phyloP scores from a whole-genome alignment of 2,797 vertebrate species.

The Sphenopsis melanotis region DNA sequence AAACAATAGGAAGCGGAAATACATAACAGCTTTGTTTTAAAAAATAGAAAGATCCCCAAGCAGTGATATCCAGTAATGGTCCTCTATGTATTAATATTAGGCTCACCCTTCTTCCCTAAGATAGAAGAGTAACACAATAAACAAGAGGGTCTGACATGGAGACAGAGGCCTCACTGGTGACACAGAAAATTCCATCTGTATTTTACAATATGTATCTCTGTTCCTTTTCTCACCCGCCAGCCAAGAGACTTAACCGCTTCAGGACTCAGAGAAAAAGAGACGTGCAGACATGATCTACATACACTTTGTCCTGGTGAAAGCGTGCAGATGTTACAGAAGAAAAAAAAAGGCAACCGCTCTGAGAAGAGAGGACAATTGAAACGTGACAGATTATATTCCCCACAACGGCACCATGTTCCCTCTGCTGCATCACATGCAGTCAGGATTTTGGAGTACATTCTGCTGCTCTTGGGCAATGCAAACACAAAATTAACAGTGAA shows the following conservation, averaged over 20 bases:
- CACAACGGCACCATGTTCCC: fast-evolving
- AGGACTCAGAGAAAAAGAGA: neutral
- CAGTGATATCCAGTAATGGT: neutral
- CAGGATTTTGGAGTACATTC: neutral
- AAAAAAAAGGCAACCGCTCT: neutral
- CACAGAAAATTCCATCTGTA: neutral
- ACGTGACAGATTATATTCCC: neutral
- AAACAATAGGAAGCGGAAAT: neutral
- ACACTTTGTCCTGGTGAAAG: neutral
- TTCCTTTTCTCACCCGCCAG: neutral
- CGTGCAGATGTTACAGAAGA: neutral
- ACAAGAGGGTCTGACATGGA: neutral
- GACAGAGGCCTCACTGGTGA: neutral
- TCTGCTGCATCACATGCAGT: fast-evolving
- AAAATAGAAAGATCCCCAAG: neutral
- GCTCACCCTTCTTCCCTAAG: neutral
- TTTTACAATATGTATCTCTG: neutral
- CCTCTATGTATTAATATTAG: neutral
- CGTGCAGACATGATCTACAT: neutral
- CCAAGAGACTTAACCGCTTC: neutral
- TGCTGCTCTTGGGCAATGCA: neutral
- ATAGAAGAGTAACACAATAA: neutral
- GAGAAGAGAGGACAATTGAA: neutral
- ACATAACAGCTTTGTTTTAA: neutral
- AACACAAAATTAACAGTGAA: neutral